Evolutionary conservation across 2,797 vertebrate species (phyloP).

Genomic region (Cyclopterus lumpus): DNA sequence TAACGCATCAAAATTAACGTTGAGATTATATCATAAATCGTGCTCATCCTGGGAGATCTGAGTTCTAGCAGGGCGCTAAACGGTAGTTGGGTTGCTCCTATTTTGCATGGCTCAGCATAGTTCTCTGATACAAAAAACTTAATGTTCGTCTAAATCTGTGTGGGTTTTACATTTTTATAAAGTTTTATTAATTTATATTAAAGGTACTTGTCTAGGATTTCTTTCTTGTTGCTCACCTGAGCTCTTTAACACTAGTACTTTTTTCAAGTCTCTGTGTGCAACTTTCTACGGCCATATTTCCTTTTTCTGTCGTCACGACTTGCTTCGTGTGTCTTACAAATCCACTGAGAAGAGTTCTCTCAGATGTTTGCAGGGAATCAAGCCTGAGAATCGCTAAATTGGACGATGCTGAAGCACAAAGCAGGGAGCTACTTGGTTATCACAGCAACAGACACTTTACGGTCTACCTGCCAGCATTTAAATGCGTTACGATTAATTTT

Average conservation of each 20-base stretch:
- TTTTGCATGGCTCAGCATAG: constrained; percentile 76
- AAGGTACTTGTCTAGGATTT: constrained; percentile 61
- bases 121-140: constrained; percentile 57
- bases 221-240: constrained; percentile 53
- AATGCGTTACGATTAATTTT: constrained; percentile 52
- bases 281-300: constrained; percentile 48
- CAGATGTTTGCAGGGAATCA: constrained; percentile 63
- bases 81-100: constrained; percentile 59
- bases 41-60: constrained; percentile 48
- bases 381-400: constrained; percentile 63
- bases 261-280: constrained; percentile 64
- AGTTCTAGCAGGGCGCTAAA: constrained; percentile 50
- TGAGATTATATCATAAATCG: constrained; percentile 29
- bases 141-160: constrained; percentile 62
- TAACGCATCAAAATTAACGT: constrained; percentile 35
- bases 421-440: constrained; percentile 60
- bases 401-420: constrained; percentile 74
- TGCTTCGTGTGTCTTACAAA: constrained; percentile 28
- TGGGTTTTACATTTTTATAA: constrained; percentile 73
- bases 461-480: constrained; percentile 47
- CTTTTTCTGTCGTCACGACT: constrained; percentile 36
- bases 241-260: constrained; percentile 53
- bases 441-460: constrained; percentile 62
- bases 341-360: constrained; percentile 45
- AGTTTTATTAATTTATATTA: constrained; percentile 73